Conservation (phyloP, 2,888 invertebrate genomes). For the Sipha maydis region DNA sequence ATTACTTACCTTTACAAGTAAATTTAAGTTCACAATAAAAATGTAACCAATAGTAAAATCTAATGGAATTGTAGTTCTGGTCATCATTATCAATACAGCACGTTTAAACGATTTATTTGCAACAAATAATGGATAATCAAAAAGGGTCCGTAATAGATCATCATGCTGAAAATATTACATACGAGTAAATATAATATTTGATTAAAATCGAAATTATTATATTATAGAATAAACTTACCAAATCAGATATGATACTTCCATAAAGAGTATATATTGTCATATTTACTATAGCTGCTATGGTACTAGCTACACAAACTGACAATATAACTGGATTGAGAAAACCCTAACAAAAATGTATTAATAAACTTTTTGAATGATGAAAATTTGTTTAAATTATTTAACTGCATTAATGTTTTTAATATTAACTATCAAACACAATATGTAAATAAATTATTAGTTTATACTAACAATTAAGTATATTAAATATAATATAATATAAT, state of each 20-base stretch:
- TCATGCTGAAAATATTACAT: constrained; percentile 1
- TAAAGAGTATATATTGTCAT: not conserved
- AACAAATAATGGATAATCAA: not conserved
- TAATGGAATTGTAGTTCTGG: constrained; percentile 15
- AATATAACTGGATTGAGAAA: not conserved
- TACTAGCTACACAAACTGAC: not conserved
- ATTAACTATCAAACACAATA: no score
- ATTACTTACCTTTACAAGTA: constrained; percentile 13
- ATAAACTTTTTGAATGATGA: no score
- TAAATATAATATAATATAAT: no score
- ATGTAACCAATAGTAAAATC: constrained; percentile 11
- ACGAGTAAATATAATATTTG: not conserved
- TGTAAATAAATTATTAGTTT: no score
- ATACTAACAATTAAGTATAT: no score
- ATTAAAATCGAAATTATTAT: not conserved
- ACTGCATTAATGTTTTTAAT: no score
- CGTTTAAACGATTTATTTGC: not conserved
- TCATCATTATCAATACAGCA: constrained; percentile 4
- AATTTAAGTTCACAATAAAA: constrained; percentile 1
- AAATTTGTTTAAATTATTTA: no score
- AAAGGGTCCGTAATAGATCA: not conserved
- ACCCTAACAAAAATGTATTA: not conserved
- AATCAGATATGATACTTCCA: not conserved
- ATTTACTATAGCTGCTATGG: not conserved
- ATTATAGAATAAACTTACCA: not conserved